Percentiles rank a stretch among this genome's conserved stretches.
phyloP scores from a whole-genome alignment of 2,888 invertebrate genomes.

The Tetropium fuscum region DNA sequence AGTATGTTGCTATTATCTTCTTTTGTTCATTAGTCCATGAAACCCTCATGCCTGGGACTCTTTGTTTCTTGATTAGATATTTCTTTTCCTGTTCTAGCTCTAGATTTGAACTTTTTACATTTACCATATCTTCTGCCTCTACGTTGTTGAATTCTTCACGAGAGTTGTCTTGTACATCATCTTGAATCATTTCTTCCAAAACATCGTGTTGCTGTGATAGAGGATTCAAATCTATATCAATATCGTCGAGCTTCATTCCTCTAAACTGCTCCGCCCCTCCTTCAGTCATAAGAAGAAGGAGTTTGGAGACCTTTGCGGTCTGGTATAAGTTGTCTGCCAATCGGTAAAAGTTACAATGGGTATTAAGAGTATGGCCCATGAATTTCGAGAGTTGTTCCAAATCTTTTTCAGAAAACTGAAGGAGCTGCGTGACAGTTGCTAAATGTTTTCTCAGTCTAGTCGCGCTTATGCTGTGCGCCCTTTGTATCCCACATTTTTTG shows the following conservation, averaged over 20 bases:
- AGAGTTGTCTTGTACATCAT: not conserved
- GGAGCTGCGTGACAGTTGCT: slow-evolving; percentile 27
- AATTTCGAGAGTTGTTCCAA: not conserved
- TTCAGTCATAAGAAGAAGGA: not conserved
- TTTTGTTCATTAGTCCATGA: not conserved
- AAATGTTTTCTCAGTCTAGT: slow-evolving; percentile 43
- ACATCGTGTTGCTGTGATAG: not conserved
- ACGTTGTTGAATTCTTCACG: too few relatives aligned
- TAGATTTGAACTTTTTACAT: not conserved
- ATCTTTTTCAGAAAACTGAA: not conserved
- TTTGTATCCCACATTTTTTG: slow-evolving; percentile 36
- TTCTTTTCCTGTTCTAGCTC: not conserved
- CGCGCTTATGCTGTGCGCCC: slow-evolving; percentile 33
- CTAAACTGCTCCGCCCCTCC: not conserved
- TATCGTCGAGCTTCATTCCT: not conserved
- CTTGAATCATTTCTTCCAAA: not conserved
- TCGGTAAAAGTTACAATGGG: not conserved
- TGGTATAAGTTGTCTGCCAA: not conserved
- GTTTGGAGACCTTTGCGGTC: not conserved
- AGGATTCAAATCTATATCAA: slow-evolving; percentile 27
- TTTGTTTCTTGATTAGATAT: not conserved
- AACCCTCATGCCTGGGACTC: not conserved
- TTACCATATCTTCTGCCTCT: too few relatives aligned
- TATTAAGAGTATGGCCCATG: slow-evolving; percentile 1
- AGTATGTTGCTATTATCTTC: not conserved